Evolutionary conservation across 2,797 vertebrate species (phyloP), one percentile per base, ranked within the genome.

Genomic region (Glyptemys insculpta): DNA sequence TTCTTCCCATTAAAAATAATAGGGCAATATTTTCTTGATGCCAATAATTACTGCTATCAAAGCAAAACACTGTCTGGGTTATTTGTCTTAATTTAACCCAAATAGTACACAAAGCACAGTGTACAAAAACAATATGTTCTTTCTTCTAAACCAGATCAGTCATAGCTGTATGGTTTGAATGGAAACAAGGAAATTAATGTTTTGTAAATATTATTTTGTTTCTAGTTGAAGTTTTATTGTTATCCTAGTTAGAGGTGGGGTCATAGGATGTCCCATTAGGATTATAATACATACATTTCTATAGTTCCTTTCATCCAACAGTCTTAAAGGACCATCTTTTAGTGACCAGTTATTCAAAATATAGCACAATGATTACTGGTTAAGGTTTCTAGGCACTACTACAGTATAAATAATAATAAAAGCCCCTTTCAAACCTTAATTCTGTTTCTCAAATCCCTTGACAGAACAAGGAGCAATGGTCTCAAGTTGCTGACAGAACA

Each of bases 11-110:
- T 92, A 97, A 96, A 97, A 96, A 97, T 97, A 97, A 97, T 91
- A 85, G 96, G 95, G 76, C 89, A 95, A 90, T 83, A 85, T 44
- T 91, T 95, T 96, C 52, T 96, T 72, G 59, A 90, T 91, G 96
- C 95, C 96, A 97, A 86, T 97, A 96, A 94, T 97, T 97, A 97
- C 92, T 95, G 96, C 95, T 97, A 96, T 97, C 96, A 97, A 97
- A 96, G 96, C 56, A 96, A 97, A 97, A 95, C 95, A 95, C 62
- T 96, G 96, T 91, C 94, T 86, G 93, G 44, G 89, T 95, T 97
- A 97, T 97, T 97, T 96, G 86, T 96, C 92, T 97, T 97, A 95
- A 96, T 97, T 96, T 96, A 95, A 86, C 68, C 88, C 95, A 96
- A 97, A 87, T n/a, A 95, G 86, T 94, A 97, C 95, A 95, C 96